Base-by-base conservation (phyloP, 2,797 vertebrate genomes). In the Pangasius mekongensis region DNA sequence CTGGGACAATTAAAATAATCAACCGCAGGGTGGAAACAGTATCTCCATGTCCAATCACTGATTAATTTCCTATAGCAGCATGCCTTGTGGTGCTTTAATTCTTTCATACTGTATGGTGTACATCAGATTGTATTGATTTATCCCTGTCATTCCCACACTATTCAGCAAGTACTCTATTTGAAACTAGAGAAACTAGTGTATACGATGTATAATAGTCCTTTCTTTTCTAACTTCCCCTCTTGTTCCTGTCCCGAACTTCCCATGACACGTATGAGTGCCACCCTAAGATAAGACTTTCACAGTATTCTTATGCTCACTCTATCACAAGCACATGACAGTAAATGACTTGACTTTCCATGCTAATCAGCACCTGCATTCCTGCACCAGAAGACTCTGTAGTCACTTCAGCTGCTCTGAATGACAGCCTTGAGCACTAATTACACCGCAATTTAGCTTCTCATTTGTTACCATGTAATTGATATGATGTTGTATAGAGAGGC, bases 391-490 rank as follows among this genome's bases (percentile, higher is more conserved):
- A 43, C 9, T n/a, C 16, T 33, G 60, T 9, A 36, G 43, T 60
- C 30, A 3, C 43, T 33, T 67, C 30, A 33, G 27, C 39, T 20
- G 20, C 18, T 74, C 10, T 73, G n/a, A 83, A 49, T 6, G 36
- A 73, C 36, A 30, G 49, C 77, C 47, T 78, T 81, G 22, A 87
- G 64, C 18, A 18, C 54, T 83, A 60, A 74, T 60, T 74, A 60
- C 66, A 73, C 49, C 11, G 39, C 80, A 74, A 27, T 73, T 83
- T 62, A 73, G 27, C 86, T 74, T n/a, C 56, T 27, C 20, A 2
- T 58, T 73, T 83, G 67, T 82, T 87, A 74, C 18, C 52, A 52
- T 87, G n/a, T 73, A 83, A 73, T 62, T 60, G 49, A 83, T 47
- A 20, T 30, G 39, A 62, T 83, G 56, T 52, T 33, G 36, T 62